Evolutionary conservation across 2,888 invertebrate species (phyloP), one percentile per base, ranked within the genome.

Genomic region (Tuta absoluta): DNA sequence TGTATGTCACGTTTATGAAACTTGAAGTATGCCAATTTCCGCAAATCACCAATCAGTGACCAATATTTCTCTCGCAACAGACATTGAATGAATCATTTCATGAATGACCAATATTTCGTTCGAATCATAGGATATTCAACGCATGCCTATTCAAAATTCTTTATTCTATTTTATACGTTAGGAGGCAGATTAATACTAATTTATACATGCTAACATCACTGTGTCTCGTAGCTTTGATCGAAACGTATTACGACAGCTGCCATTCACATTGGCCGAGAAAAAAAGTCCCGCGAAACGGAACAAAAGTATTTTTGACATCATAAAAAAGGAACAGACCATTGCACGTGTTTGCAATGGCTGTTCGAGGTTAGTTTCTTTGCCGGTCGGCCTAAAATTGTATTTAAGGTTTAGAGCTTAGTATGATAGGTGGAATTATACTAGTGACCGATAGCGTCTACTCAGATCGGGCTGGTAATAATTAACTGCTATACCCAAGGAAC

Each of bases 161-260:
- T 21, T 24, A 17, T 28, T 28, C 28, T 33, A 33, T 23, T 57
- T 56, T 33, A 57, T 19, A 14, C 37, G 58, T 38, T 58, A 38
- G 38, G 12, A 56, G 17, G 33, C 33, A 38, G 38, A 58, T 58
- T 37, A 58, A 58, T 28, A 45, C 45, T 14, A 33, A 57, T 57
- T 57, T 63, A 58, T 63, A 14, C 58, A 48, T 21, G 33, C 38
- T 48, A 58, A 63, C 58, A 58, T 17, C 58, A 58, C 19, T 58
- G 37, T 38, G 62, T 65, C 67, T 69, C 67, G 67, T 66, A 1
- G 69, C 70, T 69, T 72, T 73, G 71, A 71, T 71, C 69, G 68
- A 68, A 72, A 75, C 69, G 69, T 69, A 74, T 73, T 65, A 65
- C 67, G 66, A 73, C 75, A 75, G 75, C 72, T 75, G 75, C 66